Percentiles rank a stretch among this genome's conserved stretches.
phyloP scores from a whole-genome alignment of 2,113 vertebrate genomes.

The Nymphicus hollandicus region DNA sequence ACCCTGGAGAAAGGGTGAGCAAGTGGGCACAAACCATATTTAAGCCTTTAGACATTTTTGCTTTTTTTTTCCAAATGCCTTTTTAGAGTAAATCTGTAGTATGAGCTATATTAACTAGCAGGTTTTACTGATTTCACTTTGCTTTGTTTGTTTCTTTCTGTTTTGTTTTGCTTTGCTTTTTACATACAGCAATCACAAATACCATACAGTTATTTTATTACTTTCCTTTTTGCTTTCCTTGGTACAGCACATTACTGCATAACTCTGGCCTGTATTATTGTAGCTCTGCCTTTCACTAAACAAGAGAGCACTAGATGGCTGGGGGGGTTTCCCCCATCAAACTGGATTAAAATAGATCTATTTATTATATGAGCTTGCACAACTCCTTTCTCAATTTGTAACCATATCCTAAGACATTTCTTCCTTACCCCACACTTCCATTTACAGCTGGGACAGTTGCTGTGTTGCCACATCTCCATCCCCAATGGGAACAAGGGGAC shows the following conservation, averaged over 20 bases:
- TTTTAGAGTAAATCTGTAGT: neutral
- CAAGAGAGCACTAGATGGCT: neutral
- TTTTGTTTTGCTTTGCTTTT: neutral
- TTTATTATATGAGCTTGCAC: neutral
- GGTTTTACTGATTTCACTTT: neutral
- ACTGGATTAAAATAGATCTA: neutral
- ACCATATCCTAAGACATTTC: neutral
- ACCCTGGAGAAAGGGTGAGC: neutral
- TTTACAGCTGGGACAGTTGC: neutral
- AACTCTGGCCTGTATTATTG: neutral
- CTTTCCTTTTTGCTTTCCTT: neutral
- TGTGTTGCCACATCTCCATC: neutral
- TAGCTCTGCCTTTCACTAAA: neutral
- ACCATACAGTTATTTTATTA: neutral
- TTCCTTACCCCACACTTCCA: neutral
- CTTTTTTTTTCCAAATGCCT: neutral
- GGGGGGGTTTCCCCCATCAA: fast-evolving
- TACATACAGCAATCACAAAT: neutral
- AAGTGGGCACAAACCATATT: neutral
- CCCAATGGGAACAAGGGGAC: neutral
- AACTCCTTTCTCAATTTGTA: neutral
- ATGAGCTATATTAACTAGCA: neutral
- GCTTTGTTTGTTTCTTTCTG: neutral
- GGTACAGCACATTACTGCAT: neutral
- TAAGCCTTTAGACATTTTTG: neutral